These are phyloP conservation scores for Rhynchophorus ferrugineus DNA, from an alignment of 1,140 invertebrate species.

Conservation along the genomic window DNA sequence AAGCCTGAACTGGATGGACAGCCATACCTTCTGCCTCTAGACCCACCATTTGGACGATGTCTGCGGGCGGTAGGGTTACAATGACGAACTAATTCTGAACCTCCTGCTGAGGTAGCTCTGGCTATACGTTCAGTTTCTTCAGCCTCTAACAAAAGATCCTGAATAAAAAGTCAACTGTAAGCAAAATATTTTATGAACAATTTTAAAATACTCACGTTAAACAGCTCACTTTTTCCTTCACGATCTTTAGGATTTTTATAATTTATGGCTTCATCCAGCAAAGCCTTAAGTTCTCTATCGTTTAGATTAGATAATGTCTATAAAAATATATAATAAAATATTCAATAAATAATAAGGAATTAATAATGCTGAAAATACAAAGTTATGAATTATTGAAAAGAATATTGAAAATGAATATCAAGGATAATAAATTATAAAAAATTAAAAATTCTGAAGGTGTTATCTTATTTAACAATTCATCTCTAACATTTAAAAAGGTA, in stretches of 20 bases:
- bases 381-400: too few relatives aligned
- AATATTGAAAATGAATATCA: too few relatives aligned
- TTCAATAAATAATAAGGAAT: not conserved
- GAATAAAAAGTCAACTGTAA: slow-evolving; percentile 15
- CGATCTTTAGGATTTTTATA: slow-evolving; percentile 71
- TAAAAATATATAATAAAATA: slow-evolving; percentile 18
- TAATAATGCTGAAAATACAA: too few relatives aligned
- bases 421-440: too few relatives aligned
- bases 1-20: slow-evolving; percentile 10
- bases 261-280: slow-evolving; percentile 67
- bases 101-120: slow-evolving; percentile 35
- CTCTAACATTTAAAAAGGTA: too few relatives aligned
- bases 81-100: slow-evolving; percentile 35
- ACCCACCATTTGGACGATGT: slow-evolving; percentile 27
- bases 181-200: not conserved
- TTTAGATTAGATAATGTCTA: slow-evolving; percentile 47
- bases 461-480: too few relatives aligned
- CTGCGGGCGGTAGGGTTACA: slow-evolving; percentile 34
- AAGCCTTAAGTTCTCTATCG: slow-evolving; percentile 58
- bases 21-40: slow-evolving; percentile 35
- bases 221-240: slow-evolving; percentile 65
- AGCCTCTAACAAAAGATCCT: slow-evolving; percentile 52
- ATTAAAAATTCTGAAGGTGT: too few relatives aligned
- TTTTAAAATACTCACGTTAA: slow-evolving; percentile 52
- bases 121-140: slow-evolving; percentile 49